Percentiles rank a stretch among this genome's conserved stretches.
phyloP scores from a whole-genome alignment of 1,140 invertebrate genomes.

The Uloborus diversus region DNA sequence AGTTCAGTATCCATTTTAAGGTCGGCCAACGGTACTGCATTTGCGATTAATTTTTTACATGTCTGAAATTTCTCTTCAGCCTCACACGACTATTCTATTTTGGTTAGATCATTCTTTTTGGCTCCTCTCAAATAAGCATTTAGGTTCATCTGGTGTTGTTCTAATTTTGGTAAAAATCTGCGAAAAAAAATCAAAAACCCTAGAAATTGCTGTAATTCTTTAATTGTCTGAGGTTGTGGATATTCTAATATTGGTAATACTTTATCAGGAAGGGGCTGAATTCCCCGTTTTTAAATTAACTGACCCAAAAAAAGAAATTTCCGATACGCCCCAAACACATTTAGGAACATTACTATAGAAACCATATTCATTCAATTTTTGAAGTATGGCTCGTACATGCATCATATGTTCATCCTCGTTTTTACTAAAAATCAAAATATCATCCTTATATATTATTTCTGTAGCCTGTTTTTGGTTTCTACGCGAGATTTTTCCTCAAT shows the following conservation, averaged over 20 bases:
- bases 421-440: not conserved
- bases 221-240: not conserved
- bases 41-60: slow-evolving; percentile 63
- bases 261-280: not conserved
- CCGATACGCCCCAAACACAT: not conserved
- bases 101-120: slow-evolving; percentile 25
- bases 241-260: slow-evolving; percentile 15
- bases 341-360: not conserved
- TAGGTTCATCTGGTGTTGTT: not conserved
- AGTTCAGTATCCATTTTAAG: slow-evolving; percentile 30
- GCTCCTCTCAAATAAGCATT: slow-evolving; percentile 1
- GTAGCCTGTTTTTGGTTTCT: no score
- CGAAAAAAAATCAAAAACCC: slow-evolving; percentile 12
- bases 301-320: not conserved
- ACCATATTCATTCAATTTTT: not conserved
- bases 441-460: no score
- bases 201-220: not conserved
- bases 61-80: slow-evolving; percentile 62
- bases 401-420: not conserved
- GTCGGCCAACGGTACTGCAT: slow-evolving; percentile 24
- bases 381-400: not conserved
- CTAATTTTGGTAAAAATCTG: not conserved
- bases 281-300: not conserved
- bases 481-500: no score
- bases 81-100: slow-evolving; percentile 44